A percentile compares a stretch with the other conserved stretches of the same genome.
These are phyloP conservation scores for Junonia oenone DNA, from an alignment of 2,888 invertebrate genomes.

Conservation along the genomic window DNA sequence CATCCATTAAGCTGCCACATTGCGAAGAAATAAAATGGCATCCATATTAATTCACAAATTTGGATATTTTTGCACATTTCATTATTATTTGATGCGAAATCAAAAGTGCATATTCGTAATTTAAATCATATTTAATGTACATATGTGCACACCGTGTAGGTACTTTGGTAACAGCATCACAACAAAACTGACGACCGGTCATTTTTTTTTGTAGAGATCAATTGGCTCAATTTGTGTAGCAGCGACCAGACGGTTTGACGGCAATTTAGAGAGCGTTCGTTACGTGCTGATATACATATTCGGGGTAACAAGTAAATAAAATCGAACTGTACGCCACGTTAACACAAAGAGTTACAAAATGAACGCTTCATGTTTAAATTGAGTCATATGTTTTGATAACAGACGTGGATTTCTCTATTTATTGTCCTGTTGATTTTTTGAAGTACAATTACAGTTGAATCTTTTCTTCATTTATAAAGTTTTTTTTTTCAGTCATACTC, in stretches of 20 bases:
- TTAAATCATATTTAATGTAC: slow-evolving; percentile 3
- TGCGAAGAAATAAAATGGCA: no score
- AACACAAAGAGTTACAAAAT: background rate
- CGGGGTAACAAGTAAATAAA: slow-evolving; percentile 13
- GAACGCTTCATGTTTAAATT: background rate
- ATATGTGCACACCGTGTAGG: slow-evolving; percentile 7
- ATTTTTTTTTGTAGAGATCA: slow-evolving; percentile 30
- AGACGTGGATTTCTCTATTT: background rate
- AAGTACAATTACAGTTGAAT: background rate
- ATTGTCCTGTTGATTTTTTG: background rate
- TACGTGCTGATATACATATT: slow-evolving; percentile 22
- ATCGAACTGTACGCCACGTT: background rate
- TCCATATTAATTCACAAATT: no score
- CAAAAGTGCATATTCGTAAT: no score
- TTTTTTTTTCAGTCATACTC: no score
- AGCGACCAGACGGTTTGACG: slow-evolving; percentile 51
- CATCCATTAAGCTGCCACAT: no score
- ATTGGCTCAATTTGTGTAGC: slow-evolving; percentile 61
- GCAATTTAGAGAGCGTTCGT: slow-evolving; percentile 43
- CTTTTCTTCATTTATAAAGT: background rate
- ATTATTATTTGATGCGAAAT: no score
- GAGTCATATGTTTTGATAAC: background rate
- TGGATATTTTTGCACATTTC: no score
- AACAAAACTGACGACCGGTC: slow-evolving; percentile 19
- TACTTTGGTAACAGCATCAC: slow-evolving; percentile 14